Conservation (phyloP, 2,113 vertebrate species). For the Emydocephalus ijimae region DNA sequence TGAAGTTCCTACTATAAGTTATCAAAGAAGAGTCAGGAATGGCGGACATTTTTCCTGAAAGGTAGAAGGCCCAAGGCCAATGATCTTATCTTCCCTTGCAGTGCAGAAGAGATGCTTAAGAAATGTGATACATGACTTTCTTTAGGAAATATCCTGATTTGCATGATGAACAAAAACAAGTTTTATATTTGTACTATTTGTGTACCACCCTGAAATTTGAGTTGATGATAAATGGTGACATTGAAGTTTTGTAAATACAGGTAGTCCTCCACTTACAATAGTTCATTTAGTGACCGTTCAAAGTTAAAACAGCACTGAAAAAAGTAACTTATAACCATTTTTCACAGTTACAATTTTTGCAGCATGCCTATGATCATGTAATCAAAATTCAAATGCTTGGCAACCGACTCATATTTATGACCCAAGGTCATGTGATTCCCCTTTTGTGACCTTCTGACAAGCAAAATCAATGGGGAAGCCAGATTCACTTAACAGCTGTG, state of each 20-base stretch:
- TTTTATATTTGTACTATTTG: neutral
- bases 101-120: neutral
- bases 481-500: too few relatives aligned
- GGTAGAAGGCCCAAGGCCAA: neutral
- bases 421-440: too few relatives aligned
- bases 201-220: neutral
- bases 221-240: neutral
- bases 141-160: neutral
- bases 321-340: neutral
- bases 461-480: too few relatives aligned
- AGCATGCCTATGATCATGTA: neutral
- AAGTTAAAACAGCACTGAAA: neutral
- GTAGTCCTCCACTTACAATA: neutral
- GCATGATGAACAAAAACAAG: neutral
- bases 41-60: neutral
- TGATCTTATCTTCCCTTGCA: neutral
- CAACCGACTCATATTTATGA: too few relatives aligned
- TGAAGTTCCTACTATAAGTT: neutral
- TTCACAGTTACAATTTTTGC: neutral
- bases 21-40: neutral
- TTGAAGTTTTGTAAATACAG: neutral
- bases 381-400: neutral
- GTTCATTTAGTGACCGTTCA: neutral
- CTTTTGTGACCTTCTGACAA: too few relatives aligned
- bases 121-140: neutral